A percentile compares a stretch with the other conserved stretches of the same genome.
phyloP scores from a whole-genome alignment of 2,888 invertebrate species.

The Gastracanthus pulcherrimus region DNA sequence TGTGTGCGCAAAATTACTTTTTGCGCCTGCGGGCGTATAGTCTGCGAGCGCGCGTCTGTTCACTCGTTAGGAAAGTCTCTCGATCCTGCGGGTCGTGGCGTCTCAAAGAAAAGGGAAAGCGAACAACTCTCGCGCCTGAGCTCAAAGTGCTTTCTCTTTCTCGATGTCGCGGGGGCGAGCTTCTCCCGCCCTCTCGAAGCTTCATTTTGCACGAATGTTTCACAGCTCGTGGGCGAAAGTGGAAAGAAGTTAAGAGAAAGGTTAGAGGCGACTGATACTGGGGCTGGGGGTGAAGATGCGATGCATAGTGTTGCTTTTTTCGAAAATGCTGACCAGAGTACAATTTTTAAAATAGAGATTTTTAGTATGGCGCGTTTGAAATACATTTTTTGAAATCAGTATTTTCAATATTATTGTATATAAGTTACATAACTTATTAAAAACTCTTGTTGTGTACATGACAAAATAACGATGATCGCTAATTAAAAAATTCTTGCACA shows the following conservation, averaged over 20 bases:
- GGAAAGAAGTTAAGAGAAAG: conserved; percentile 1
- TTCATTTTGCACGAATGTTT: conserved; percentile 30
- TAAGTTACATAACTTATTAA: too few species aligned
- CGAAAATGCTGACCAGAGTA: too few species aligned
- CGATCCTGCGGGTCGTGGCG: neutral
- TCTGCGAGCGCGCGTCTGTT: neutral
- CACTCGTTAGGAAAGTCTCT: conserved; percentile 31
- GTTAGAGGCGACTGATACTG: too few species aligned
- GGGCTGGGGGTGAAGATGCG: too few species aligned
- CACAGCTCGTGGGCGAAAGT: conserved; percentile 10
- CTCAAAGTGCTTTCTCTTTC: conserved; percentile 4
- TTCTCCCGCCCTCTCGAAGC: neutral
- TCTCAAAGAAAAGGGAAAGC: conserved; percentile 33
- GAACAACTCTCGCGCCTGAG: neutral
- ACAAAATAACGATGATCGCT: too few species aligned
- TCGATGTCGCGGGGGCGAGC: neutral
- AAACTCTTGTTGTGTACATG: too few species aligned
- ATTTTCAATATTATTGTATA: too few species aligned
- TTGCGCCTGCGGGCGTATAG: conserved; percentile 34
- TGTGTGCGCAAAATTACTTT: conserved; percentile 38
- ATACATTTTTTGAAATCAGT: too few species aligned
- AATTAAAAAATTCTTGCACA: too few species aligned
- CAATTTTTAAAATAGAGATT: too few species aligned
- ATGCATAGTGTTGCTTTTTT: too few species aligned
- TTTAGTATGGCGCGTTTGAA: too few species aligned